Percentiles rank a stretch among this genome's conserved stretches.
These are phyloP conservation scores for Esox niger DNA, from an alignment of 2,113 vertebrate species.

Conservation along the genomic window DNA sequence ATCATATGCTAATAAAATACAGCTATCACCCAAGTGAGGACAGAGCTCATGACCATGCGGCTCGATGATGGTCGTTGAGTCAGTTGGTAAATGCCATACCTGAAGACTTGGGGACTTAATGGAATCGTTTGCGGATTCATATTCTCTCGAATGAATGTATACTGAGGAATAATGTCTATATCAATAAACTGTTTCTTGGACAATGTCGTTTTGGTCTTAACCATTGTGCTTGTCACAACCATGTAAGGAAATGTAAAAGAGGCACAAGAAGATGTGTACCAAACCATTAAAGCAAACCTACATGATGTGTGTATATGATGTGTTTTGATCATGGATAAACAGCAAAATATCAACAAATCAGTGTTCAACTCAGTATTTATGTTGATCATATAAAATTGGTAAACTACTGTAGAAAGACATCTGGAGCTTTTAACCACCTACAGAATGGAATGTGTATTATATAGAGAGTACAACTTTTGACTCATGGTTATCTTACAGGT, in stretches of 20 bases:
- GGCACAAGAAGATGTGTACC: conserved; percentile 27
- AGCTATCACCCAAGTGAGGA: conserved; percentile 57
- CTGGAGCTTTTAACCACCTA: conserved; percentile 37
- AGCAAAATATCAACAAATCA: conserved; percentile 49
- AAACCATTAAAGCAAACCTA: neutral
- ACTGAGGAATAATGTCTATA: conserved; percentile 69
- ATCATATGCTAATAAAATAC: conserved; percentile 38
- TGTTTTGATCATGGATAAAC: conserved; percentile 43
- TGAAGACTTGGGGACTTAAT: conserved; percentile 32
- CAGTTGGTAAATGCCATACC: conserved; percentile 23
- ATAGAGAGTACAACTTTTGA: neutral
- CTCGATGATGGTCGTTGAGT: conserved; percentile 25
- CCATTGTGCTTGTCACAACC: conserved; percentile 62
- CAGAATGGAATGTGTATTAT: conserved; percentile 43
- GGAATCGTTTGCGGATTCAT: conserved; percentile 42
- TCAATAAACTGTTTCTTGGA: conserved; percentile 46
- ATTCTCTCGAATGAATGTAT: conserved; percentile 67
- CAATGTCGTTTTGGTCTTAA: conserved; percentile 49
- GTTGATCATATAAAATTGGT: conserved; percentile 11
- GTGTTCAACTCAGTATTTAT: conserved; percentile 66
- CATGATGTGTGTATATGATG: conserved; percentile 53
- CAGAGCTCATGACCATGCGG: neutral
- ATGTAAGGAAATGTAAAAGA: conserved; percentile 49
- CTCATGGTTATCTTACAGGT: neutral
- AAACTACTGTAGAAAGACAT: conserved; percentile 32